Conservation (phyloP, 2,888 invertebrate genomes). For the Amphimallon solstitiale region DNA sequence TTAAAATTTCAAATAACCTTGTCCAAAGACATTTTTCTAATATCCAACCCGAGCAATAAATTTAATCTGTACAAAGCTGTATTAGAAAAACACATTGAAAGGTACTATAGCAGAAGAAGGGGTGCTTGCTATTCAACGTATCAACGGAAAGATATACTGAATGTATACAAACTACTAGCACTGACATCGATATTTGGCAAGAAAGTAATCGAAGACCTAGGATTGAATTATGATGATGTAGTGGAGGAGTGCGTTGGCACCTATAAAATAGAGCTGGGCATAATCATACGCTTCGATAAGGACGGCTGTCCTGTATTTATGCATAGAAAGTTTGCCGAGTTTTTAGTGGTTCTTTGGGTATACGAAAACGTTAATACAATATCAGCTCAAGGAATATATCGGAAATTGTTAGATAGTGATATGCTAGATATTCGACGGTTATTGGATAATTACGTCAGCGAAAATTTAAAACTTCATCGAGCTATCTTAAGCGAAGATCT, state of each 20-base stretch:
- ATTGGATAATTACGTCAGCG: too few relatives aligned
- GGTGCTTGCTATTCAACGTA: too few relatives aligned
- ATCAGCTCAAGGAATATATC: too few relatives aligned
- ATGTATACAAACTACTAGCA: conserved; percentile 3
- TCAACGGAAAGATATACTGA: not conserved
- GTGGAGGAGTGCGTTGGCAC: not conserved
- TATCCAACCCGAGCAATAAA: not conserved
- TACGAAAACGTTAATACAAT: not conserved
- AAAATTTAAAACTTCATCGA: too few relatives aligned
- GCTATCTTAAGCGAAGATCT: too few relatives aligned
- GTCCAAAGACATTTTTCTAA: not conserved
- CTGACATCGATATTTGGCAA: conserved; percentile 1
- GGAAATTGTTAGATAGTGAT: too few relatives aligned
- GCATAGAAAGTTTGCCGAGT: conserved; percentile 3
- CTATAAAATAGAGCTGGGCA: not conserved
- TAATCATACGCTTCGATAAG: not conserved
- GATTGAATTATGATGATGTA: not conserved
- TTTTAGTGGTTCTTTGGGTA: conserved; percentile 3
- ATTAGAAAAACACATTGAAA: too few relatives aligned
- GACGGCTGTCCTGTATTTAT: conserved; percentile 9
- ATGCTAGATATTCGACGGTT: too few relatives aligned
- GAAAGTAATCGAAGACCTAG: not conserved
- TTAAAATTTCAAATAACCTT: too few relatives aligned
- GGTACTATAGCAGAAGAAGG: too few relatives aligned
- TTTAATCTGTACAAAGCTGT: not conserved